These are phyloP conservation scores for Herpetotheres cachinnans DNA, from an alignment of 2,113 vertebrate genomes.

Conservation along the genomic window DNA sequence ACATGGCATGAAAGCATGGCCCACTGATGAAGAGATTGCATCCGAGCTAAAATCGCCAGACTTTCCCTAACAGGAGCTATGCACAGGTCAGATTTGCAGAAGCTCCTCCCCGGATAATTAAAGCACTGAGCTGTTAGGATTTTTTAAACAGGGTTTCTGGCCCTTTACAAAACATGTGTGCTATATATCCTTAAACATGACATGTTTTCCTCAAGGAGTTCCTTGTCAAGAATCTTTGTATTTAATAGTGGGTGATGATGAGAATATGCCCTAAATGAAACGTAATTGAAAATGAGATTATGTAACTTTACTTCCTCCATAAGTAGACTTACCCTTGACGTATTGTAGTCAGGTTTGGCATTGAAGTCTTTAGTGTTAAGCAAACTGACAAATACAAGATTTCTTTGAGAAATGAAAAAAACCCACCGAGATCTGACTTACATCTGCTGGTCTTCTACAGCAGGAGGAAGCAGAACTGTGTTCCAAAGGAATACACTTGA, in stretches of 20 bases:
- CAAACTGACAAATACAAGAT: conserved; percentile 55
- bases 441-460: conserved; percentile 22
- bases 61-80: background rate
- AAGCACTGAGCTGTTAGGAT: background rate
- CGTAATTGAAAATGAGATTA: conserved; percentile 76
- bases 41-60: background rate
- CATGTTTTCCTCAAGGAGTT: conserved; percentile 74
- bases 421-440: background rate
- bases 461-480: conserved; percentile 11
- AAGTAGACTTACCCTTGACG: conserved; percentile 51
- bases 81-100: background rate
- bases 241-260: conserved; percentile 74
- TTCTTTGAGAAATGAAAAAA: conserved; percentile 6
- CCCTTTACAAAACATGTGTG: conserved; percentile 57
- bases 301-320: conserved; percentile 69
- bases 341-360: conserved; percentile 42
- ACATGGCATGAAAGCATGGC: background rate
- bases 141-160: conserved; percentile 36
- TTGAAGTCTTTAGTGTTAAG: conserved; percentile 45
- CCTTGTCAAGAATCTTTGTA: conserved; percentile 72
- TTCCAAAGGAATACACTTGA: background rate
- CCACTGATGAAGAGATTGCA: background rate
- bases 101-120: conserved; percentile 27
- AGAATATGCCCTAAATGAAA: conserved; percentile 74
- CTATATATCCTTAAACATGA: conserved; percentile 73